phyloP scores from a whole-genome alignment of 2,888 invertebrate genomes.

The Falcaria lacertinaria region DNA sequence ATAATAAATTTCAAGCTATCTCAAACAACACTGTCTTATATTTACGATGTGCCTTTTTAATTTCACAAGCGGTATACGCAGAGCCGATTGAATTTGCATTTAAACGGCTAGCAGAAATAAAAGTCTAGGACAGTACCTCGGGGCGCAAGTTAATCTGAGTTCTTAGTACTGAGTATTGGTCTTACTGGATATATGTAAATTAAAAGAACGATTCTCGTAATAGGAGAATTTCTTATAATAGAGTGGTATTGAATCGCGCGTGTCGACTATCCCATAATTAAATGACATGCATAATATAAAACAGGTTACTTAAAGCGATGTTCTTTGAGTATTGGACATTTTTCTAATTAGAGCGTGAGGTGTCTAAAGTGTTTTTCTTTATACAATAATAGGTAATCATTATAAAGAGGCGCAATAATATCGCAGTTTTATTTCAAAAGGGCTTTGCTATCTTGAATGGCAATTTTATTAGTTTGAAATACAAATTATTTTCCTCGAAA shows the following conservation, averaged over 20 bases:
- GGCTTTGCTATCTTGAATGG: too few relatives aligned
- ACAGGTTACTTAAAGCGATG: neutral
- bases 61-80: constrained; percentile 14
- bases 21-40: constrained; percentile 7
- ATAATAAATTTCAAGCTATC: neutral
- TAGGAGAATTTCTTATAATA: neutral
- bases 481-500: too few relatives aligned
- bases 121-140: constrained; percentile 6
- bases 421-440: too few relatives aligned
- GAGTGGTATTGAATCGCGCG: neutral
- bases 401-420: too few relatives aligned
- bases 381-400: neutral
- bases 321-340: neutral
- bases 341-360: neutral
- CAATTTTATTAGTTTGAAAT: too few relatives aligned
- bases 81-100: constrained; percentile 30
- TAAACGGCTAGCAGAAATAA: constrained; percentile 19
- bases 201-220: neutral
- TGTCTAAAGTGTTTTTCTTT: neutral
- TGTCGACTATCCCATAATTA: neutral
- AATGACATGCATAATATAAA: neutral
- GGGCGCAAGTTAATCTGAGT: neutral
- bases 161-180: neutral
- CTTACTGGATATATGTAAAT: neutral
- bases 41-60: constrained; percentile 18